Conservation (phyloP, 2,113 vertebrate species). For the Osmerus mordax region DNA sequence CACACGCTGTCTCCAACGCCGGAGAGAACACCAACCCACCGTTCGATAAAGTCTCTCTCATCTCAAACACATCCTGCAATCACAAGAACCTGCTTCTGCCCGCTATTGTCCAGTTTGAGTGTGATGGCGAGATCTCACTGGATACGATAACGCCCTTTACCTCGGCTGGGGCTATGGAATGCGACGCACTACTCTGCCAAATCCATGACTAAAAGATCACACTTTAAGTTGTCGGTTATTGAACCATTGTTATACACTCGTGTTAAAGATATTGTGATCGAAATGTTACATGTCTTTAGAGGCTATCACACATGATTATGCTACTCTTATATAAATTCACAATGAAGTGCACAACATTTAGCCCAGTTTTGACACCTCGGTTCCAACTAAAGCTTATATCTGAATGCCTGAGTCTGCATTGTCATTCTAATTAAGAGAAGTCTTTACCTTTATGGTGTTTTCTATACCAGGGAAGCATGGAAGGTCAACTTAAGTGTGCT, state of each 20-base stretch:
- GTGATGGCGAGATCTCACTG: conserved; percentile 57
- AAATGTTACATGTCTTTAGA: conserved; percentile 6
- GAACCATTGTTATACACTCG: too few species aligned
- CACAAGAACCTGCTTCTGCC: conserved; percentile 46
- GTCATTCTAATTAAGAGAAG: too few species aligned
- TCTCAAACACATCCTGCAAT: conserved; percentile 47
- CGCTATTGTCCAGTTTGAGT: conserved; percentile 54
- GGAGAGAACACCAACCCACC: conserved; percentile 37
- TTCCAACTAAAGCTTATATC: too few species aligned
- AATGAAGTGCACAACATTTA: too few species aligned
- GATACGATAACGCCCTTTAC: conserved; percentile 49
- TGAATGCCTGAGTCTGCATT: too few species aligned
- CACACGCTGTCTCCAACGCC: conserved; percentile 43
- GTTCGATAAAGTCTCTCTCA: conserved; percentile 58
- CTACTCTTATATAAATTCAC: not conserved
- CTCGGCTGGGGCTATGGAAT: conserved; percentile 43
- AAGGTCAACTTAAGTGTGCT: too few species aligned
- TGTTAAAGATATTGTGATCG: too few species aligned
- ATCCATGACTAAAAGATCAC: conserved; percentile 8
- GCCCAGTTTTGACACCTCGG: too few species aligned
- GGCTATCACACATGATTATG: not conserved
- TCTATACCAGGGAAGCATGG: too few species aligned
- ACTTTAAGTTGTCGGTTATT: not conserved
- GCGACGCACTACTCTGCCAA: conserved; percentile 52
- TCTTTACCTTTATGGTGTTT: too few species aligned